These are phyloP conservation scores for Protonibea diacanthus DNA, from an alignment of 2,797 vertebrate genomes.

Conservation along the genomic window DNA sequence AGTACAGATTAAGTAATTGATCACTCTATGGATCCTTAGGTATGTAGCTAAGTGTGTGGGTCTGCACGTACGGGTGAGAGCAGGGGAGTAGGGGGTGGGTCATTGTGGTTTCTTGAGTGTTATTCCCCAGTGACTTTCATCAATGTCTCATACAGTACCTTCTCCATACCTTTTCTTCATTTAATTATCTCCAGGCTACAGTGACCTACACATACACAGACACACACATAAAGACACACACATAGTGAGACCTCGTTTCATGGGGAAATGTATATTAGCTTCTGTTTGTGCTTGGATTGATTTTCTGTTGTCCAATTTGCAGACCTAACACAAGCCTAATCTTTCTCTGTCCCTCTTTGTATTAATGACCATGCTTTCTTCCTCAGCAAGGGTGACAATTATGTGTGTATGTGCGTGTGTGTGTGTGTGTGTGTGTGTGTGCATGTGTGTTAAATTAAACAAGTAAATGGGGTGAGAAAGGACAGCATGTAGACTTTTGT, in stretches of 20 bases:
- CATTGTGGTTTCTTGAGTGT: neutral
- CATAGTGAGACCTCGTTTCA: slow-evolving; percentile 25
- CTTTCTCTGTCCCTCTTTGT: slow-evolving; percentile 43
- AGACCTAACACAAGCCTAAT: slow-evolving; percentile 57
- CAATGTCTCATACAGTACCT: neutral
- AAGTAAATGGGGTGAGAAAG: slow-evolving; percentile 31
- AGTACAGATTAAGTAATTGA: slow-evolving; percentile 67
- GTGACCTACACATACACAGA: neutral
- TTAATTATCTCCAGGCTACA: slow-evolving; percentile 2
- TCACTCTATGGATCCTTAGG: slow-evolving; percentile 47
- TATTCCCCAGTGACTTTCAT: slow-evolving; percentile 1
- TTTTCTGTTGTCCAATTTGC: slow-evolving; percentile 69
- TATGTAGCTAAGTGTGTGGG: slow-evolving; percentile 6
- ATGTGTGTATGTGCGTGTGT: neutral
- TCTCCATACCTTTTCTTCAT: slow-evolving; percentile 9
- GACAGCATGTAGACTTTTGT: slow-evolving; percentile 2
- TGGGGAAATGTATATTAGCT: slow-evolving; percentile 63
- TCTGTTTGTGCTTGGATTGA: slow-evolving; percentile 63
- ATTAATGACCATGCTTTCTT: slow-evolving; percentile 53
- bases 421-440: slow-evolving; percentile 8
- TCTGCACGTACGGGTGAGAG: neutral
- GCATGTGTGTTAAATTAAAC: slow-evolving; percentile 18
- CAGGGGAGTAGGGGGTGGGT: neutral
- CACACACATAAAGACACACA: slow-evolving; percentile 10
- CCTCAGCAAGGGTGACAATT: slow-evolving; percentile 42